Evolutionary conservation across 2,797 vertebrate species (phyloP).

Genomic region (Anas bernieri): DNA sequence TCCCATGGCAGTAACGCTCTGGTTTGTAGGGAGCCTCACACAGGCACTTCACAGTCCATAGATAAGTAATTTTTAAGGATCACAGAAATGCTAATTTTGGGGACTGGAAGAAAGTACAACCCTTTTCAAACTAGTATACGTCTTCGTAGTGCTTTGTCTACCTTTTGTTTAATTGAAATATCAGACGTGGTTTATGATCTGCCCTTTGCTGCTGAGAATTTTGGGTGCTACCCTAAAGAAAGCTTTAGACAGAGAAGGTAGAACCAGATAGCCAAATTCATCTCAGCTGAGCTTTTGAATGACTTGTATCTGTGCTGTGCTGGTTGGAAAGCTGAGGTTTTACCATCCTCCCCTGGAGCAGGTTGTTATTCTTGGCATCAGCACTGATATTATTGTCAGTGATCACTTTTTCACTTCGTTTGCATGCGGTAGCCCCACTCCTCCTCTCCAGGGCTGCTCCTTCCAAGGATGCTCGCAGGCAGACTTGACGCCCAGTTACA

Average conservation of each 20-base stretch:
- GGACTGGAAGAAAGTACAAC: background rate
- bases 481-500: background rate
- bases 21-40: background rate
- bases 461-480: background rate
- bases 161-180: background rate
- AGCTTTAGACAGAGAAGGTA: background rate
- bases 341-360: background rate
- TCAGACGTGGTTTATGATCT: background rate
- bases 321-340: background rate
- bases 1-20: background rate
- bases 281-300: background rate
- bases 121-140: background rate
- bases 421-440: background rate
- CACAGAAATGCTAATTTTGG: background rate
- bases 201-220: background rate
- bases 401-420: background rate
- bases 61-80: conserved; percentile 23
- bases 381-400: background rate
- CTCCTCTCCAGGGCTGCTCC: background rate
- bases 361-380: background rate
- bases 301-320: background rate
- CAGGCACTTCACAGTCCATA: background rate
- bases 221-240: background rate
- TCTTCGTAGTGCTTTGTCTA: background rate
- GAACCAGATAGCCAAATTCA: background rate